phyloP scores from a whole-genome alignment of 1,140 invertebrate genomes.

The Pseudomyrmex cubaensis region DNA sequence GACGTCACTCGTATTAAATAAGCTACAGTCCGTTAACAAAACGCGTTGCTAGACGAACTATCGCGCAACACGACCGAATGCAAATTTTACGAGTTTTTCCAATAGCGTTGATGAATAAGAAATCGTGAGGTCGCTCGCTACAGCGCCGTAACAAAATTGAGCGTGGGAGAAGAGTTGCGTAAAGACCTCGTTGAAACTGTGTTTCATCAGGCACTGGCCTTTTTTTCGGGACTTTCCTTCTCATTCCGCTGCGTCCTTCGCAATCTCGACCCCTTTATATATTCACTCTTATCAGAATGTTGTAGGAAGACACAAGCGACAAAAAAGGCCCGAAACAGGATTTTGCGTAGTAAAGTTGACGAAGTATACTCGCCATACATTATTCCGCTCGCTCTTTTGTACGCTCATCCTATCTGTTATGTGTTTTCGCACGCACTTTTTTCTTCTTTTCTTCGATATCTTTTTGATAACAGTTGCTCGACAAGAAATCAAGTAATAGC shows the following conservation, averaged over 20 bases:
- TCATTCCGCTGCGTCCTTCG: neutral
- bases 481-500: constrained; percentile 29
- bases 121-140: constrained; percentile 64
- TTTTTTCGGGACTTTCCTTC: neutral
- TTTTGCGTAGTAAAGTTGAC: constrained; percentile 71
- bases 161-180: constrained; percentile 36
- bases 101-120: constrained; percentile 77
- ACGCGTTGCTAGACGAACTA: neutral
- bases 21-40: neutral
- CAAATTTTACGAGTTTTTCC: constrained; percentile 75
- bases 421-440: constrained; percentile 20
- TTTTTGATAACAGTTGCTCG: neutral
- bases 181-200: constrained; percentile 62
- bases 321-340: constrained; percentile 60
- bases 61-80: constrained; percentile 56
- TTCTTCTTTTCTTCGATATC: neutral
- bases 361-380: constrained; percentile 58
- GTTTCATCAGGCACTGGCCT: constrained; percentile 71
- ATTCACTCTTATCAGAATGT: constrained; percentile 66
- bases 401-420: constrained; percentile 60
- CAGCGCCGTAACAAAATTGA: constrained; percentile 35
- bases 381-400: constrained; percentile 58
- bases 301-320: constrained; percentile 13
- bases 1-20: neutral
- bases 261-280: constrained; percentile 74